Base-by-base conservation (phyloP, 2,113 vertebrate species). In the Electrona antarctica region DNA sequence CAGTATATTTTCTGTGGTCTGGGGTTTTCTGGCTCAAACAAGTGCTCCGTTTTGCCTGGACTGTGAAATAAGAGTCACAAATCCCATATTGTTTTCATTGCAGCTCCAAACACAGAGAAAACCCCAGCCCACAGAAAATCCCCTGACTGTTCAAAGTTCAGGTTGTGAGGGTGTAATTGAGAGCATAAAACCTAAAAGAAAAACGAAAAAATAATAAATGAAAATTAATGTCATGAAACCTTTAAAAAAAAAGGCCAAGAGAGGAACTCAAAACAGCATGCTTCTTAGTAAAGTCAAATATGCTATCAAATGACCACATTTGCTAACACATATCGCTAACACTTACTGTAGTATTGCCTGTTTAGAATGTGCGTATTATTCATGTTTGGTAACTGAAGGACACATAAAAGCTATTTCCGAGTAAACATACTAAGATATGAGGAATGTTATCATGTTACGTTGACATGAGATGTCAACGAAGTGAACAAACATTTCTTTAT, bases 241-340 rank as follows among this genome's bases (percentile, higher is more conserved):
- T 21, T 21, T 21, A 21, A 21, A 21, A 58, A 58, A 48, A 46
- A 8, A 28, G 49, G 48, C 14, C 9, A 0, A 45, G 1, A 71
- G n/a, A 71, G 29, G 6, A 69, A 60, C 57, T 14, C 9, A 59
- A 59, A 14, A 57, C 70, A 69, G 67, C 89, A 87, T 86, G 83
- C 86, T 70, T 11, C 12, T 67, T 73, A 54, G 21, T 60, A 68
- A 64, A 54, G 74, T 7, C 52, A 54, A 47, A 57, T 8, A 21
- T 21, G 21, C 21, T 2, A 28, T 46, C 41, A 46, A 49, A 63
- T 75, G 81, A 83, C 88, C 90, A 84, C 85, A 73, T 89, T 74
- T 81, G 84, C 86, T 85, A 73, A 72, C 70, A 72, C 70, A 46
- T 67, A 51, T 8, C 60, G 52, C 48, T 59, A 14, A 56, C 63